These are phyloP conservation scores for Zaprionus bogoriensis DNA, from an alignment of 2,888 invertebrate species.

Conservation along the genomic window DNA sequence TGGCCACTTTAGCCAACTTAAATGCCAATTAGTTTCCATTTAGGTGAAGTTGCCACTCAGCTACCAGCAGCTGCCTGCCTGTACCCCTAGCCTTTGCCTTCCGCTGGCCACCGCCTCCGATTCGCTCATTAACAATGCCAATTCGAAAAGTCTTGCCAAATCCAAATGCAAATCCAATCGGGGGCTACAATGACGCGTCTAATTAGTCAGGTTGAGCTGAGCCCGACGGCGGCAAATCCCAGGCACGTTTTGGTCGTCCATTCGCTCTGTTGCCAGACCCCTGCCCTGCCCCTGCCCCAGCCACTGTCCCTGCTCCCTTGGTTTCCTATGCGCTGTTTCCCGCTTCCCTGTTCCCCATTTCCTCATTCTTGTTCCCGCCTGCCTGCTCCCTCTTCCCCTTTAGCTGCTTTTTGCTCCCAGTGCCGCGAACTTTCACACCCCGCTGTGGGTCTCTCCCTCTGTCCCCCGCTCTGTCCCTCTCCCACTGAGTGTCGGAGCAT, in stretches of 20 bases:
- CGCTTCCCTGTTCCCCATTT: background rate
- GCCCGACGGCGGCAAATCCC: slow-evolving; percentile 48
- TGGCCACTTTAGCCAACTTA: slow-evolving; percentile 51
- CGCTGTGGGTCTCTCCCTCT: slow-evolving; percentile 19
- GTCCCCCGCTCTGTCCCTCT: background rate
- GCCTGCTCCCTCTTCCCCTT: background rate
- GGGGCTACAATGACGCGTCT: slow-evolving; percentile 74
- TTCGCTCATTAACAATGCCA: slow-evolving; percentile 68
- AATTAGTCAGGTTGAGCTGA: slow-evolving; percentile 66
- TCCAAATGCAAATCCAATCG: slow-evolving; percentile 74
- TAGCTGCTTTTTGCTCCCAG: slow-evolving; percentile 11
- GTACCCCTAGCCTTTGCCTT: background rate
- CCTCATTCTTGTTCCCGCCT: background rate
- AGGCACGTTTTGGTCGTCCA: slow-evolving; percentile 56
- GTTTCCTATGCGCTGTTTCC: too few relatives aligned
- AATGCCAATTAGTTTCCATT: slow-evolving; percentile 73
- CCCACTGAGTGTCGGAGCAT: slow-evolving; percentile 36
- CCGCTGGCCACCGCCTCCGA: slow-evolving; percentile 3
- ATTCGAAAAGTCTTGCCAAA: slow-evolving; percentile 60
- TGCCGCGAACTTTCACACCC: slow-evolving; percentile 39
- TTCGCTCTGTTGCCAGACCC: slow-evolving; percentile 2
- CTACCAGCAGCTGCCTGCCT: slow-evolving; percentile 1
- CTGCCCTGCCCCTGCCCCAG: background rate
- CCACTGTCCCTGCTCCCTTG: background rate
- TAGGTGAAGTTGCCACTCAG: slow-evolving; percentile 39